phyloP scores from a whole-genome alignment of 2,113 vertebrate species.

The Ictalurus punctatus region DNA sequence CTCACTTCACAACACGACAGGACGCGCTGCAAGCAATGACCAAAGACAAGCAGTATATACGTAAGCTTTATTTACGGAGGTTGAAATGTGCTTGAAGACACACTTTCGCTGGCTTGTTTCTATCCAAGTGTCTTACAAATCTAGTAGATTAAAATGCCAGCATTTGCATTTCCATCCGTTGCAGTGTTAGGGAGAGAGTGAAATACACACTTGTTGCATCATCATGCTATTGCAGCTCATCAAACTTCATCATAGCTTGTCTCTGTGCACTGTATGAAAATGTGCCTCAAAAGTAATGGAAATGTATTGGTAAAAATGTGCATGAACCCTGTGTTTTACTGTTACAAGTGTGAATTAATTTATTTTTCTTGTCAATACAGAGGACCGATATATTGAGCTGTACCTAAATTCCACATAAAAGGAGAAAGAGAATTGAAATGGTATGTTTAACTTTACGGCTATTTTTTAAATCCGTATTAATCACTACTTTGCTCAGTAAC shows the following conservation, averaged over 20 bases:
- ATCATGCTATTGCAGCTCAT: background rate
- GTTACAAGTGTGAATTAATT: background rate
- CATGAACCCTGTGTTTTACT: background rate
- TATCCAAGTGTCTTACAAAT: background rate
- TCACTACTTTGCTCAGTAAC: background rate
- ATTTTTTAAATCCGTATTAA: background rate
- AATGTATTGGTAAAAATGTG: too few relatives aligned
- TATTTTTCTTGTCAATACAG: constrained; percentile 63
- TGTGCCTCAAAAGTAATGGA: too few relatives aligned
- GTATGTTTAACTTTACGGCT: constrained; percentile 6
- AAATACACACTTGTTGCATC: background rate
- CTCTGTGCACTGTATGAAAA: background rate
- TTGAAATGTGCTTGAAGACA: background rate
- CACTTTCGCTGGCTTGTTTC: too few relatives aligned
- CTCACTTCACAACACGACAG: constrained; percentile 79
- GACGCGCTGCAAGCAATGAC: constrained; percentile 82
- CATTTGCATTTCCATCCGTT: background rate
- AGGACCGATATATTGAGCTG: constrained; percentile 81
- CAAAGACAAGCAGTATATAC: constrained; percentile 79
- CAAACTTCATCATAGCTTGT: too few relatives aligned
- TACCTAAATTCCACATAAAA: constrained; percentile 77
- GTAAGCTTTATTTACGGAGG: constrained; percentile 69
- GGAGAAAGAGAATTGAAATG: background rate
- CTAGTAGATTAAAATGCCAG: background rate
- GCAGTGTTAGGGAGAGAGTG: background rate